Evolutionary conservation across 2,797 vertebrate species (phyloP).

Genomic region (Garrulus glandarius): DNA sequence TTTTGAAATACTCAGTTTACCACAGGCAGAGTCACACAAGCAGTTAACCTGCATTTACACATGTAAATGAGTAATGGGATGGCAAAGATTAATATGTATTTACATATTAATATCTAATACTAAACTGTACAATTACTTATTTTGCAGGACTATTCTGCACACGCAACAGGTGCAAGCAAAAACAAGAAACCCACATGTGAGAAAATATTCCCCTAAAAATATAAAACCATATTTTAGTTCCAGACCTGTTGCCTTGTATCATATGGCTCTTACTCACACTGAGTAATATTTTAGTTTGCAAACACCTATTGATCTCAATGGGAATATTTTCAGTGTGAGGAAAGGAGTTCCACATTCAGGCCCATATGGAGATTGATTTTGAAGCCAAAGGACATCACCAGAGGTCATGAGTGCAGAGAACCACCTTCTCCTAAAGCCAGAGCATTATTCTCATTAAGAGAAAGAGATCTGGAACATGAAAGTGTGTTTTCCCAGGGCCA

Average conservation of each 20-base stretch:
- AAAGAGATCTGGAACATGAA: neutral
- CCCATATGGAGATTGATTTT: neutral
- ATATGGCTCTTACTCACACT: neutral
- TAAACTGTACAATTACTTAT: neutral
- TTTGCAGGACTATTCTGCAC: neutral
- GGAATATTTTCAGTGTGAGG: neutral
- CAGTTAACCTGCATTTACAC: neutral
- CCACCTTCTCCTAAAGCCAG: neutral
- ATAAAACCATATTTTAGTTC: neutral
- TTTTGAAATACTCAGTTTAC: neutral
- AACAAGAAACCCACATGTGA: neutral
- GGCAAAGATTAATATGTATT: neutral
- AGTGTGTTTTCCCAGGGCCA: rapidly evolving
- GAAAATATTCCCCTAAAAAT: neutral
- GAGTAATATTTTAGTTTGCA: neutral
- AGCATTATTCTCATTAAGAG: neutral
- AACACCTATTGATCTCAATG: neutral
- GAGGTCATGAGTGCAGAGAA: neutral
- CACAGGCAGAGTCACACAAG: neutral
- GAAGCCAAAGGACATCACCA: neutral
- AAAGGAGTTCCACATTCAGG: neutral
- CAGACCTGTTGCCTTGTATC: neutral
- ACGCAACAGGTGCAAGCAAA: neutral
- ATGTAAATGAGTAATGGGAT: neutral
- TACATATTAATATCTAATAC: neutral